Base-by-base conservation (phyloP, 2,113 vertebrate genomes). In the Psittacara wagleri region DNA sequence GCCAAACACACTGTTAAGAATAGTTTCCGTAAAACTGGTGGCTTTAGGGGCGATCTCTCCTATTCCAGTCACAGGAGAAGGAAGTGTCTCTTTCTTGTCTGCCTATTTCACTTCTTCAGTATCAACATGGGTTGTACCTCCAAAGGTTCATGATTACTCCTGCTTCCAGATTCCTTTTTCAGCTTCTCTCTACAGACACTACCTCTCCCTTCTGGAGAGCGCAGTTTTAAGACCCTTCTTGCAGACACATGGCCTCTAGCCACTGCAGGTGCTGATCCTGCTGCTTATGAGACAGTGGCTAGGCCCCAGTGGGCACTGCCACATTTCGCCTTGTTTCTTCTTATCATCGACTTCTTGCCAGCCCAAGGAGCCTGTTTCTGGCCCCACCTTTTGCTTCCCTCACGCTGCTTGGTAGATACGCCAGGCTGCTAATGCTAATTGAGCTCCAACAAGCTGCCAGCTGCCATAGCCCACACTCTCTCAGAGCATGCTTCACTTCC, bases 401-500 rank as follows among this genome's bases (percentile, higher is more conserved):
- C 10, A 11, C 10, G 18, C 48, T 61, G 31, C 89, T 17, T 16
- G 0, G 25, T 55, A n/a, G 10, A 43, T 31, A 14, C 0, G 1
- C 37, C 15, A 83, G 73, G 28, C 51, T 92, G 59, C 72, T 72
- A 43, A 61, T 46, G 46, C 37, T 86, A 39, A 83, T 25, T 41
- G 64, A 86, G 55, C 43, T 83, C 22, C 64, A 59, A 41, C 57
- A 62, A 79, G 62, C 78, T 90, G 78, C 72, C 67, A 62, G 88
- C 67, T 91, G 81, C 76, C 2, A 0, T 27, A 8, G 37, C 9
- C 11, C 2, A 0, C 52, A 52, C 17, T 76, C 41, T 64, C 29
- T 5, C 31, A 35, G 24, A 31, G 10, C 18, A 33, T 0, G 1
- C 43, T 78, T 74, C 29, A 12, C 39, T 88, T 82, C 49, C 70